Conservation (phyloP, 2,888 invertebrate species). For the Rugalucina vietnamica region DNA sequence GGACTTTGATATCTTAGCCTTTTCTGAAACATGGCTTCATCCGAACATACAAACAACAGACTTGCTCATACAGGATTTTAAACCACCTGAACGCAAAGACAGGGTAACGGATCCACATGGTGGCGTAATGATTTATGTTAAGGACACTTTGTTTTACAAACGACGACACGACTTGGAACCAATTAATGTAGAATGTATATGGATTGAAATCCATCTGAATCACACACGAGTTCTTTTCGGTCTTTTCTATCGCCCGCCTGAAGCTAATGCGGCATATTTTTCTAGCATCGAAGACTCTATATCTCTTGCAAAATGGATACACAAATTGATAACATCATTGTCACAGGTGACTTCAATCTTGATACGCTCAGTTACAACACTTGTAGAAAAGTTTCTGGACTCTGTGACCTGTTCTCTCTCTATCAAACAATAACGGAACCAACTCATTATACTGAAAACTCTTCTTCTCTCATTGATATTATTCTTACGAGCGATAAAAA, state of each 20-base stretch:
- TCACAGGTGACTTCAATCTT: neutral
- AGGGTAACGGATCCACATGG: slow-evolving; percentile 6
- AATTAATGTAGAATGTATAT: slow-evolving; percentile 16
- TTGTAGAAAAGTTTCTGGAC: neutral
- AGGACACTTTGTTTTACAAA: neutral
- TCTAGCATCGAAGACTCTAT: slow-evolving; percentile 5
- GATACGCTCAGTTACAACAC: neutral
- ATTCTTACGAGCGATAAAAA: neutral
- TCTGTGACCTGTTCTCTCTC: neutral
- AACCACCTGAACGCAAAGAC: slow-evolving; percentile 11
- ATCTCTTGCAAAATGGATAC: neutral
- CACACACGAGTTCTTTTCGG: slow-evolving; percentile 12
- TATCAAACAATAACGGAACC: neutral
- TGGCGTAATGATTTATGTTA: slow-evolving; percentile 28
- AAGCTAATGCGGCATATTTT: neutral
- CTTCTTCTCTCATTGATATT: slow-evolving; percentile 8
- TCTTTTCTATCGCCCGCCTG: slow-evolving; percentile 2
- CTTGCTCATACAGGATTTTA: neutral
- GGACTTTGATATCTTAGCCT: no score
- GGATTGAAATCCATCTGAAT: slow-evolving; percentile 1
- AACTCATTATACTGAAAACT: neutral
- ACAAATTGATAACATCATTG: neutral
- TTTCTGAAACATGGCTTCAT: slow-evolving; percentile 24
- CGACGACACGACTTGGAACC: slow-evolving; percentile 12
- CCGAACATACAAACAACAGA: neutral